Evolutionary conservation across 2,113 vertebrate species (phyloP), one percentile per base, ranked within the genome.

Genomic region (Delphinus delphis): DNA sequence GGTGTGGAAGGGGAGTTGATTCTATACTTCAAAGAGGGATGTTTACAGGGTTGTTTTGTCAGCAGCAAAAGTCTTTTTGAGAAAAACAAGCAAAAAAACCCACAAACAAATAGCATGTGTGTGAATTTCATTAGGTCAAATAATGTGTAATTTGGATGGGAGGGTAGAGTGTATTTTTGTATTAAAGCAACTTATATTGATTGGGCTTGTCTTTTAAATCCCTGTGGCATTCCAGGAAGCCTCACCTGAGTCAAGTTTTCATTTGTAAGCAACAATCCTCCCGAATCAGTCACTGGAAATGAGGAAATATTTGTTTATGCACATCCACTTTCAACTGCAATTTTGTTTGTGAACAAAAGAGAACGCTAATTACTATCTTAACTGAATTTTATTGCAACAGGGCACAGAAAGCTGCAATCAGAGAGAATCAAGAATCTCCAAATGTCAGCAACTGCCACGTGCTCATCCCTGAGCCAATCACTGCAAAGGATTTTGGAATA

Each of bases 261-360:
- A 83, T 50, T 88, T 86, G n/a, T 68, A 93, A 93, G 33, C 73
- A 88, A 55, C 33, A 31, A 25, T 85, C 85, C 87, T 81, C 73
- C 17, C 63, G 74, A 79, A 77, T 81, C 65, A 93, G 86, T 83
- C 47, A 26, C 9, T 96, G 88, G 71, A 92, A 55, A 81, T 3
- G 47, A 95, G 36, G 4, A 96, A 26, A 38, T 88, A 31, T 92
- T 95, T 85, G 58, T 94, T 95, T 95, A 71, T 63, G 47, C n/a
- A 77, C 25, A 82, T 85, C 44, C 87, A 62, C 86, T 97, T 97
- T 94, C 68, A 84, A 86, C 11, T 55, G 26, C 18, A 63, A 73
- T 53, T 91, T 95, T 96, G 63, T 81, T 44, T 89, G 63, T 68
- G 71, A 94, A 88, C 77, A 94, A 92, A 95, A 88, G 62, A 83